phyloP scores from a whole-genome alignment of 1,140 invertebrate genomes.

The Acromyrmex charruanus region DNA sequence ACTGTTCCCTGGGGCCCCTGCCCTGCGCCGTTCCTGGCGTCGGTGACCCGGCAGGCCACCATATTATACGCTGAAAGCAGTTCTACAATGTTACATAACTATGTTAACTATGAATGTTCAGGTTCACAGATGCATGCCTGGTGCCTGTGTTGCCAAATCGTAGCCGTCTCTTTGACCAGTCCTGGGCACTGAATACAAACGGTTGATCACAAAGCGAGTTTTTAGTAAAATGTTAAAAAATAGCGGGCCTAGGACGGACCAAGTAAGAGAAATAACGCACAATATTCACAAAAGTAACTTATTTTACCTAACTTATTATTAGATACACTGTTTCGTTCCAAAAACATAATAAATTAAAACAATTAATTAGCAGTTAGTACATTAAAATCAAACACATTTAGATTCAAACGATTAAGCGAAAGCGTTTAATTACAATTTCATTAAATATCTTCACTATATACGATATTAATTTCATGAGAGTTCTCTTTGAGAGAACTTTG shows the following conservation, averaged over 20 bases:
- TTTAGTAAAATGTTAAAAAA: background rate
- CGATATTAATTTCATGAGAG: background rate
- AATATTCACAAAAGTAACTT: background rate
- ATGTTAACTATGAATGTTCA: slow-evolving; percentile 74
- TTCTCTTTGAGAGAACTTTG: too few relatives aligned
- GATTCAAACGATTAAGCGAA: background rate
- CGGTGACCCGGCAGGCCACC: slow-evolving; percentile 97
- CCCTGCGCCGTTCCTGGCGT: slow-evolving; percentile 94
- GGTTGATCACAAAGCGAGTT: background rate
- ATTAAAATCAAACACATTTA: background rate
- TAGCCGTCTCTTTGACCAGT: slow-evolving; percentile 58
- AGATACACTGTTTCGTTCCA: background rate
- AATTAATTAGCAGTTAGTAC: background rate
- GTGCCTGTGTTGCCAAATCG: slow-evolving; percentile 73
- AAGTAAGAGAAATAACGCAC: slow-evolving; percentile 29
- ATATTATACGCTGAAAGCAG: slow-evolving; percentile 97
- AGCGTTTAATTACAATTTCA: background rate
- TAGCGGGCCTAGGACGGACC: slow-evolving; percentile 30
- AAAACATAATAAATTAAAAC: background rate
- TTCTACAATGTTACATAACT: slow-evolving; percentile 86
- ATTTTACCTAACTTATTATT: background rate
- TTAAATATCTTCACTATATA: background rate
- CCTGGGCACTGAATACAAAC: slow-evolving; percentile 15
- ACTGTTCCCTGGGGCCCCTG: slow-evolving; percentile 96
- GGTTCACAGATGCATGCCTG: slow-evolving; percentile 73